Evolutionary conservation across 2,113 vertebrate genomes (phyloP).

Genomic region (Clarias gariepinus): DNA sequence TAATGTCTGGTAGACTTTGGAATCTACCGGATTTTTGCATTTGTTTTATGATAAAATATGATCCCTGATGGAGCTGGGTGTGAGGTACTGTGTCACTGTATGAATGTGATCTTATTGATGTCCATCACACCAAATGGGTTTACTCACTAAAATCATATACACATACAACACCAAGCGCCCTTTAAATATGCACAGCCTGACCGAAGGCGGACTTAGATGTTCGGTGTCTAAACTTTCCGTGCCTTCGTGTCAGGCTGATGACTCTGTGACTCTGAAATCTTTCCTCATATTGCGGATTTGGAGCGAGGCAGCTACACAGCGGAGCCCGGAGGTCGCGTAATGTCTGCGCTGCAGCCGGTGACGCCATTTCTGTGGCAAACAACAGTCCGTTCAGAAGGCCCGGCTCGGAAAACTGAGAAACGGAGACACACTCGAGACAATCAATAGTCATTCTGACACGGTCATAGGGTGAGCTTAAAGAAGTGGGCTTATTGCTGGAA

Average conservation of each 20-base stretch:
- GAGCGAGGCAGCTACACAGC: background rate
- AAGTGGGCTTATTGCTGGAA: background rate
- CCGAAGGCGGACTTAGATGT: background rate
- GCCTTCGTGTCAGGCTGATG: background rate
- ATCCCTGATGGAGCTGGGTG: background rate
- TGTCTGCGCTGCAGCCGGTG: constrained; percentile 71
- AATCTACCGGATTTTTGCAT: background rate
- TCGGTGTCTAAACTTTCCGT: background rate
- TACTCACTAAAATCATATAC: too few relatives aligned
- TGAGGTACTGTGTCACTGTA: background rate
- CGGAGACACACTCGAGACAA: background rate
- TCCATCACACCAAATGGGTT: background rate
- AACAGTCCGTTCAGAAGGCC: constrained; percentile 59
- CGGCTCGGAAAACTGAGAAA: background rate
- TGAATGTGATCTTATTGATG: background rate
- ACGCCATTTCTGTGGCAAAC: constrained; percentile 76
- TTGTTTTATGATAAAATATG: background rate
- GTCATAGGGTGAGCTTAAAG: background rate
- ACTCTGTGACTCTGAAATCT: background rate
- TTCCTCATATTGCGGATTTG: background rate
- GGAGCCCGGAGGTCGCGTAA: constrained; percentile 46
- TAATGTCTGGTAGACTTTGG: too few relatives aligned
- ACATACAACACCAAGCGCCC: background rate
- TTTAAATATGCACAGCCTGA: background rate
- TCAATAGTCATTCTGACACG: constrained; percentile 17